Percentiles rank a stretch among this genome's conserved stretches.
phyloP scores from a whole-genome alignment of 2,113 vertebrate species.

The Ammodytes marinus region DNA sequence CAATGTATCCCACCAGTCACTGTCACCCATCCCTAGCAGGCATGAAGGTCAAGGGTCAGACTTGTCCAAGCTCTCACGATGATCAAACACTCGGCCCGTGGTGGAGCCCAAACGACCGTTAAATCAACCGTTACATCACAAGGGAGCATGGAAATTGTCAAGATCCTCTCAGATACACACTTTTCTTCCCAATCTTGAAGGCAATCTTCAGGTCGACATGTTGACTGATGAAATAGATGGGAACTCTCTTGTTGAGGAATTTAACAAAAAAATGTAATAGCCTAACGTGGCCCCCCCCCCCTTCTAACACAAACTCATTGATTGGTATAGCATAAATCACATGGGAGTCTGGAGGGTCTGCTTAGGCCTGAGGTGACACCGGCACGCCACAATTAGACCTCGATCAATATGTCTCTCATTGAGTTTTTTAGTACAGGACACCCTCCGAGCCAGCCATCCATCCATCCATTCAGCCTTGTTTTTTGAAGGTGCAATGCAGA shows the following conservation, averaged over 20 bases:
- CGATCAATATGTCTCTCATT: slow-evolving; percentile 63
- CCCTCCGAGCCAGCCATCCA: slow-evolving; percentile 26
- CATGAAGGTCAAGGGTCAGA: slow-evolving; percentile 52
- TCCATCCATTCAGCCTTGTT: slow-evolving; percentile 38
- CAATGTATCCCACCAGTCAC: slow-evolving; percentile 7
- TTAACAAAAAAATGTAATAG: slow-evolving; percentile 47
- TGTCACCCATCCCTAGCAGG: slow-evolving; percentile 23
- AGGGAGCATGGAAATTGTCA: neutral
- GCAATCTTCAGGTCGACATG: neutral
- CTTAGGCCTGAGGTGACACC: slow-evolving; percentile 52
- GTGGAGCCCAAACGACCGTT: slow-evolving; percentile 44
- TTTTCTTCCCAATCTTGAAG: neutral
- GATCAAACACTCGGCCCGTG: slow-evolving; percentile 52
- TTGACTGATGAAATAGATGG: slow-evolving; percentile 1
- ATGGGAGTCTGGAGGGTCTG: slow-evolving; percentile 44
- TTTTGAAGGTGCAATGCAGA: slow-evolving; percentile 18
- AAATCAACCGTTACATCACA: slow-evolving; percentile 47
- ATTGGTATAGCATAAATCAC: slow-evolving; percentile 55
- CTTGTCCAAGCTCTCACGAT: slow-evolving; percentile 13
- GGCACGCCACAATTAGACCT: slow-evolving; percentile 41
- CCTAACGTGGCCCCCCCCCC: slow-evolving; percentile 10
- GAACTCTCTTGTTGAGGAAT: neutral
- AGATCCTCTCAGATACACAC: slow-evolving; percentile 1
- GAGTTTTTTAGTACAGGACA: slow-evolving; percentile 32
- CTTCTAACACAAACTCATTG: slow-evolving; percentile 58